Evolutionary conservation across 1,140 invertebrate genomes (phyloP), one percentile per base, ranked within the genome.

Genomic region (Episyrphus balteatus): DNA sequence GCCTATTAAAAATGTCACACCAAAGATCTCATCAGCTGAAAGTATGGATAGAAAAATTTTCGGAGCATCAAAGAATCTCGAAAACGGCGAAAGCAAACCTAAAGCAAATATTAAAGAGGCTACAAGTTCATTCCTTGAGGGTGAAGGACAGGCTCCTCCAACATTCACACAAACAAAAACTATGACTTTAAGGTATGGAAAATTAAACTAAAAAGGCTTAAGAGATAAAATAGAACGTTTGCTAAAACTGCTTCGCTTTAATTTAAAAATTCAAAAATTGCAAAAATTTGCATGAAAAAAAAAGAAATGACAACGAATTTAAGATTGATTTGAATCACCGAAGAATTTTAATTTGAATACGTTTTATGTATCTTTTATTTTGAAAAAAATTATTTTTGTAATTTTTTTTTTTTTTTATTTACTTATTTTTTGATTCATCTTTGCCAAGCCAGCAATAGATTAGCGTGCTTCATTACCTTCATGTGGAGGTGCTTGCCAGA

Each of bases 61-160:
- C 33, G 57, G 53, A 13, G 52, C 42, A 9, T 41, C 45, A 9
- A 44, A 48, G 41, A 42, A 39, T 11, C 31, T 48, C 1, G 51
- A 45, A 50, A 64, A 60, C 41, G 44, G 50, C 10, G 36, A 31
- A 12, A 49, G 53, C 10, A 36, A 54, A 8, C 49, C 53, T 12
- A 57, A 47, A 21, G 48, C 51, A 41, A 54, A 60, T 42, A 26
- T 55, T 7, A 66, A 65, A 50, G 60, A 65, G 50, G 62, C 62
- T 47, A 66, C 56, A 43, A 54, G 57, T 40, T 60, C 61, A 32
- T 65, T 66, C 37, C 59, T 66, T 13, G 53, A 53, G 33, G 55
- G 58, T 40, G 62, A 66, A 46, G 47, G 51, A 15, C 51, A 46
- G 42, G 18, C 13, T 30, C 15, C 21, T 15, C 1, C 44, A 14